Evolutionary conservation across 2,888 invertebrate species (phyloP).

Genomic region (Syrista parreyssii): DNA sequence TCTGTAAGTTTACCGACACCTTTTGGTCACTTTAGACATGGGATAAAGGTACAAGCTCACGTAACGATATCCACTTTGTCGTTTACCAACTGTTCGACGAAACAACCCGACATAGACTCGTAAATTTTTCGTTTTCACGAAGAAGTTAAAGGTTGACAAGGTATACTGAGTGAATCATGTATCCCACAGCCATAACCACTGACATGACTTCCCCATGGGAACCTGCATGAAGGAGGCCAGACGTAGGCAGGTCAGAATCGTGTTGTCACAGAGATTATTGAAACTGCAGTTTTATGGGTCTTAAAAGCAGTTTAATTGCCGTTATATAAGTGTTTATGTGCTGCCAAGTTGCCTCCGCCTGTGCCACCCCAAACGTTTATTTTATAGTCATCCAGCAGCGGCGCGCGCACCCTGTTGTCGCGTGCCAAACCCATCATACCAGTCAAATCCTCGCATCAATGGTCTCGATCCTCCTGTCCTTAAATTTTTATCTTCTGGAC

Average conservation of each 20-base stretch:
- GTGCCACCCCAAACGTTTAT: conserved; percentile 65
- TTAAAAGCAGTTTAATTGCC: conserved; percentile 67
- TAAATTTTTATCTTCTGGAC: conserved; percentile 3
- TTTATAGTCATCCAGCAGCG: conserved; percentile 64
- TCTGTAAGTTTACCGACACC: not conserved
- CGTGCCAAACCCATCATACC: conserved; percentile 61
- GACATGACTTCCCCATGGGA: conserved; percentile 18
- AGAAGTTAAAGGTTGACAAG: not conserved
- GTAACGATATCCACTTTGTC: not conserved
- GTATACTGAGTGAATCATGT: not conserved
- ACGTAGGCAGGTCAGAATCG: conserved; percentile 61
- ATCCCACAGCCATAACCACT: not conserved
- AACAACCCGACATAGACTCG: not conserved
- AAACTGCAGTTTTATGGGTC: conserved; percentile 67
- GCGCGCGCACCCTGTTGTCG: conserved; percentile 61
- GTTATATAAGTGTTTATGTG: conserved; percentile 67
- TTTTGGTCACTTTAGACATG: not conserved
- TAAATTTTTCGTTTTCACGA: not conserved
- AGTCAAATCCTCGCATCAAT: conserved; percentile 6
- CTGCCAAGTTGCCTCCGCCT: conserved; percentile 60
- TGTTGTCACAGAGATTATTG: conserved; percentile 67
- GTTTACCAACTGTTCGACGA: not conserved
- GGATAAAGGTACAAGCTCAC: not conserved
- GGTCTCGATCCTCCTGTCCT: conserved; percentile 2
- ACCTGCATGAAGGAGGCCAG: conserved; percentile 30